These are phyloP conservation scores for Meteorus cinctellus DNA, from an alignment of 2,888 invertebrate genomes.

Conservation along the genomic window DNA sequence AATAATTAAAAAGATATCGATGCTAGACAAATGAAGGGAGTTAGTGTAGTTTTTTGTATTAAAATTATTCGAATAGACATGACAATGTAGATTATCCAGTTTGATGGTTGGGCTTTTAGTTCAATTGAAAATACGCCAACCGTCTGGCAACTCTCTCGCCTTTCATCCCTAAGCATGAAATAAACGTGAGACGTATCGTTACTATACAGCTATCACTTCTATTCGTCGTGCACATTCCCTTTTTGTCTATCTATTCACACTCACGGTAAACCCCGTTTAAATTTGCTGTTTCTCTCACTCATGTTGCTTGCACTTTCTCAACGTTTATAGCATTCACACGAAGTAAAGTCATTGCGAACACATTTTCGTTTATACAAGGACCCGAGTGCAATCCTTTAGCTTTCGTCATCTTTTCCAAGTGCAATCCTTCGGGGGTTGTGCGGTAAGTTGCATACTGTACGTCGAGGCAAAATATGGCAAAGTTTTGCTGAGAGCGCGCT, in stretches of 20 bases:
- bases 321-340: constrained; percentile 16
- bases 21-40: not conserved
- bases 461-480: constrained; percentile 14
- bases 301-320: not conserved
- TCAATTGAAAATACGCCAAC: not conserved
- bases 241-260: not conserved
- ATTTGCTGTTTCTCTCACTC: not conserved
- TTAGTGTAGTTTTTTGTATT: not conserved
- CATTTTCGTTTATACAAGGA: constrained; percentile 26
- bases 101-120: not conserved
- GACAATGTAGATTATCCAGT: not conserved
- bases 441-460: not conserved
- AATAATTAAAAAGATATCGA: not conserved
- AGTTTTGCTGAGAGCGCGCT: constrained; percentile 37
- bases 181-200: constrained; percentile 12
- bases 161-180: not conserved
- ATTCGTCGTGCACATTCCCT: not conserved
- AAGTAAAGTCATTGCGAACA: constrained; percentile 32
- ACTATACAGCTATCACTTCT: not conserved
- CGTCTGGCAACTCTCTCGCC: not conserved
- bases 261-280: not conserved
- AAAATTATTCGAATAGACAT: not conserved
- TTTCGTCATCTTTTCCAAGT: constrained; percentile 18
- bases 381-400: constrained; percentile 28
- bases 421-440: constrained; percentile 27